Evolutionary conservation across 1,140 invertebrate species (phyloP).

Genomic region (Polyergus mexicanus): DNA sequence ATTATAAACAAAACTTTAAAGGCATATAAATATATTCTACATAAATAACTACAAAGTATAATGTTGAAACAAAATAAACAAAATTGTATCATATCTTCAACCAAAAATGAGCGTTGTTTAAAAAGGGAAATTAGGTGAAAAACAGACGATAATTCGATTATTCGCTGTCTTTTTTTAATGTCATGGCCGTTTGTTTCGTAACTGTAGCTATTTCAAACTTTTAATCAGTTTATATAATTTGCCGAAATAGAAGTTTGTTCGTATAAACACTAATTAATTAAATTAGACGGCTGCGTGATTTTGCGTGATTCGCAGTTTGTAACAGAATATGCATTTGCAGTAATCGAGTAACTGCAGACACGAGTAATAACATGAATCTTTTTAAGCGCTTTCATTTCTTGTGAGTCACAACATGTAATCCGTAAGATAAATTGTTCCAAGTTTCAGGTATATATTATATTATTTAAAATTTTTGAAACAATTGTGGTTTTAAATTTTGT

Average conservation of each 20-base stretch:
- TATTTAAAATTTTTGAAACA: not conserved
- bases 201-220: constrained; percentile 66
- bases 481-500: not conserved
- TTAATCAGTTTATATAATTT: constrained; percentile 74
- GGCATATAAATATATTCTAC: not conserved
- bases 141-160: constrained; percentile 52
- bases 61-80: not conserved
- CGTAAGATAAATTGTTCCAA: not conserved
- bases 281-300: constrained; percentile 42
- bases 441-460: not conserved
- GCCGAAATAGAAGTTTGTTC: constrained; percentile 63
- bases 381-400: constrained; percentile 51
- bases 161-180: not conserved
- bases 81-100: not conserved
- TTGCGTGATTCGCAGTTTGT: constrained; percentile 52
- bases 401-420: not conserved
- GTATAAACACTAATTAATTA: constrained; percentile 70
- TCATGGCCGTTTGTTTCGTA: constrained; percentile 28
- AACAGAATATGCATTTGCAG: constrained; percentile 57
- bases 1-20: too few species aligned
- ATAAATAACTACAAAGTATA: not conserved
- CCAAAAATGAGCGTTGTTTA: not conserved
- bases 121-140: constrained; percentile 5
- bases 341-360: constrained; percentile 54
- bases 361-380: constrained; percentile 35